A percentile compares a stretch with the other conserved stretches of the same genome.
phyloP scores from a whole-genome alignment of 2,888 invertebrate species.

The Macroteleia sp. region DNA sequence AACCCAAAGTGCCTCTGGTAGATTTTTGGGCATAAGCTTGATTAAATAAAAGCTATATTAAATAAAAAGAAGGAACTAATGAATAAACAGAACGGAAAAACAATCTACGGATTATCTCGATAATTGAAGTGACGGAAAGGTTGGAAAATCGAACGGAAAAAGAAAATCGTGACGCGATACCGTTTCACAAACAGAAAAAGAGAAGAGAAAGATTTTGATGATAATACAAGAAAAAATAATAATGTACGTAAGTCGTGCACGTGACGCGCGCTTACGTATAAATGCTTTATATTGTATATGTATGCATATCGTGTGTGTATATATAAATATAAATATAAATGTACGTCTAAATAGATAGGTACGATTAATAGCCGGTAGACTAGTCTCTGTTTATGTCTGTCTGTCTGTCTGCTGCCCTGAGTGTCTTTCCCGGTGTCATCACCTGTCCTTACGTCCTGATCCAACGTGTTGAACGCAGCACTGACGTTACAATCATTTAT shows the following conservation, averaged over 20 bases:
- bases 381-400: conserved; percentile 79
- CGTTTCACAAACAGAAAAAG: conserved; percentile 64
- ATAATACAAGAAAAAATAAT: conserved; percentile 64
- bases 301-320: conserved; percentile 67
- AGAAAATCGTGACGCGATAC: conserved; percentile 44
- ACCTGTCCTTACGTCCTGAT: conserved; percentile 54
- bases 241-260: conserved; percentile 66
- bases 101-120: conserved; percentile 53
- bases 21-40: conserved; percentile 84
- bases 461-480: conserved; percentile 25
- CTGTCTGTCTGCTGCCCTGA: conserved; percentile 78
- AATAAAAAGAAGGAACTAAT: conserved; percentile 45
- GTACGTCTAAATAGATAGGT: conserved; percentile 66
- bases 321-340: conserved; percentile 69
- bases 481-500: conserved; percentile 44
- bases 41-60: conserved; percentile 78
- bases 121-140: conserved; percentile 47
- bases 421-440: conserved; percentile 75
- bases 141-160: conserved; percentile 29
- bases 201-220: conserved; percentile 59
- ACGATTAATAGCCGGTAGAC: conserved; percentile 78
- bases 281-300: conserved; percentile 73
- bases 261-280: conserved; percentile 73
- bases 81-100: conserved; percentile 34
- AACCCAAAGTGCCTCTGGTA: conserved; percentile 84